These are phyloP conservation scores for Holothuria leucospilota DNA, from an alignment of 53 echinoderm and acorn worm genomes.

Conservation along the genomic window DNA sequence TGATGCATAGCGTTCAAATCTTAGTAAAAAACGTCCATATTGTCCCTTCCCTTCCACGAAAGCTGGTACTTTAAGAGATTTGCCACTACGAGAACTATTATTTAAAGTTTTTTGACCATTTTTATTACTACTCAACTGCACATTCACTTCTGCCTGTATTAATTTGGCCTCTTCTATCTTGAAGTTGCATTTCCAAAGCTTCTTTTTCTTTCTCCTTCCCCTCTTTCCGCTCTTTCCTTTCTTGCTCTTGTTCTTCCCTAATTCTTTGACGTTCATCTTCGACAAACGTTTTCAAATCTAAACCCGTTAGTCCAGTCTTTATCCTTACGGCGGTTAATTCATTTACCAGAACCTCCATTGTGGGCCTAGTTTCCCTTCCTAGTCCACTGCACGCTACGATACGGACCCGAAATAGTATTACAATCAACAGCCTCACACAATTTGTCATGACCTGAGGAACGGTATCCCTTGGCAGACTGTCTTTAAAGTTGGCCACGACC, in stretches of 20 bases:
- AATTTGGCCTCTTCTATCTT: neutral
- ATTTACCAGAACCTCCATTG: neutral
- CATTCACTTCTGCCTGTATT: neutral
- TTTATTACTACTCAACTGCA: neutral
- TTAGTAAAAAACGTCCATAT: conserved; percentile 31
- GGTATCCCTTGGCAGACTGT: no score
- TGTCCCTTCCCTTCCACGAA: conserved; percentile 18
- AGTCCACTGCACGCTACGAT: no score
- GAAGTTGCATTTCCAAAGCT: neutral
- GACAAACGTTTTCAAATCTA: neutral
- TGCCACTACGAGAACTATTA: neutral
- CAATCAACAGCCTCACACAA: no score
- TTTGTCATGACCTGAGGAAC: no score
- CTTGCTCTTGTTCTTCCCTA: neutral
- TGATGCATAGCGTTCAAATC: conserved; percentile 25
- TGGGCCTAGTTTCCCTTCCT: no score
- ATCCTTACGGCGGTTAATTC: conserved; percentile 7
- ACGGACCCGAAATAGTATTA: no score
- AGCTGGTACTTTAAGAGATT: conserved; percentile 1
- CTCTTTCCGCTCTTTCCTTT: neutral
- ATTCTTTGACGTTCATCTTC: neutral
- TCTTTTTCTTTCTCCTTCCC: neutral
- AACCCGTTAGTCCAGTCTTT: neutral
- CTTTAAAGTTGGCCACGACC: no score
- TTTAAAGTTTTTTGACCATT: neutral